Evolutionary conservation across 2,797 vertebrate genomes (phyloP), one percentile per base, ranked within the genome.

Genomic region (Bradypodion ventrale): DNA sequence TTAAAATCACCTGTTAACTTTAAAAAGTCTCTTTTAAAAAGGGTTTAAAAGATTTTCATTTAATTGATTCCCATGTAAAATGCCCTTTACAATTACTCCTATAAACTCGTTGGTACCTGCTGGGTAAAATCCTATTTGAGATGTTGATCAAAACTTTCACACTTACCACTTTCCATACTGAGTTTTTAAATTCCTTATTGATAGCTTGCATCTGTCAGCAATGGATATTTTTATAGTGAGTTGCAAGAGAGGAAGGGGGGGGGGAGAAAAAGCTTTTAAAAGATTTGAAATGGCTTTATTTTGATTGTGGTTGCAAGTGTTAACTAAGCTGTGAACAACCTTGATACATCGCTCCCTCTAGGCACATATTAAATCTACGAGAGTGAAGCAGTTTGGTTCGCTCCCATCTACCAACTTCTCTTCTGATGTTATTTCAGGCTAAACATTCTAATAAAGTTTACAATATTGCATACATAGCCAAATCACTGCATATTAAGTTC

Each of bases 1-100:
- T 97, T 98, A 97, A 98, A 98, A 97, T 99, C 98, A 99, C 98
- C 98, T 98, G 98, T 97, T 97, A 97, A 96, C 96, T 96, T 97
- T 83, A 97, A 99, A 99, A 98, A 97, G 97, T 97, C 95, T 96
- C 96, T 96, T 91, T 97, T 97, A 98, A 97, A 98, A 96, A 96
- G 97, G 98, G 94, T 97, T 98, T 98, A 97, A 99, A 98, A 97
- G 98, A 97, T 98, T 99, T 97, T 98, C 98, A 97, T 98, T 98
- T 98, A 97, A 98, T 99, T 98, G 98, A 99, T 96, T 95, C 96
- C 74, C 86, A 89, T 97, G 97, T 96, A 97, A 97, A 96, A 96
- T 97, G 96, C 97, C 96, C 97, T 95, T 98, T 96, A 95, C 97
- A 97, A 98, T 98, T 97, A 96, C 97, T 97, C 96, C 97, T 96